Evolutionary conservation across 2,797 vertebrate genomes (phyloP).

Genomic region (Pseudotriccus pelzelni): DNA sequence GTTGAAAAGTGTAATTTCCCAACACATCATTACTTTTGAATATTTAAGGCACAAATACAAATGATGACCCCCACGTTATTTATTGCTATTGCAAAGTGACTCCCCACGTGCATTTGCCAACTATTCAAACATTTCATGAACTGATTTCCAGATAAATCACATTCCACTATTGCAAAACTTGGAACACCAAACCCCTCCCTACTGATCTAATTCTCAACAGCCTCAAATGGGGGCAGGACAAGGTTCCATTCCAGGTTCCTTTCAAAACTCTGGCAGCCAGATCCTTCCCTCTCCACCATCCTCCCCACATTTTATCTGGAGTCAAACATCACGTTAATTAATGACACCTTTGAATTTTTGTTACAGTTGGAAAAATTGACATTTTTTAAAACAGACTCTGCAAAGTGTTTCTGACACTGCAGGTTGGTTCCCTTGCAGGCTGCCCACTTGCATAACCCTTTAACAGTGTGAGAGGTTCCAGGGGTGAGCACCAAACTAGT

Average conservation of each 20-base stretch:
- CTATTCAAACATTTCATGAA: neutral
- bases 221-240: neutral
- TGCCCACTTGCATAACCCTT: neutral
- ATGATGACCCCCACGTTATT: neutral
- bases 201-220: neutral
- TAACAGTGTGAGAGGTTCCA: neutral
- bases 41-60: neutral
- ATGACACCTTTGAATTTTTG: rapidly evolving
- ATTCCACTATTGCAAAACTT: neutral
- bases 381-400: neutral
- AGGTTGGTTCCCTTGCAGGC: neutral
- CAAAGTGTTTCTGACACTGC: neutral
- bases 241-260: neutral
- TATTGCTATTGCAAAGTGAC: neutral
- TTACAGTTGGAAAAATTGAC: neutral
- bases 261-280: neutral
- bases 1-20: neutral
- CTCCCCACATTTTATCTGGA: neutral
- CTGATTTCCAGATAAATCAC: neutral
- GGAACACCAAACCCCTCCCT: neutral
- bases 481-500: neutral
- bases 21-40: neutral
- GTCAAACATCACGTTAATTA: neutral
- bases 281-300: neutral
- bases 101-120: neutral